These are phyloP conservation scores for Scatophagus argus DNA, from an alignment of 2,113 vertebrate genomes.

Conservation along the genomic window DNA sequence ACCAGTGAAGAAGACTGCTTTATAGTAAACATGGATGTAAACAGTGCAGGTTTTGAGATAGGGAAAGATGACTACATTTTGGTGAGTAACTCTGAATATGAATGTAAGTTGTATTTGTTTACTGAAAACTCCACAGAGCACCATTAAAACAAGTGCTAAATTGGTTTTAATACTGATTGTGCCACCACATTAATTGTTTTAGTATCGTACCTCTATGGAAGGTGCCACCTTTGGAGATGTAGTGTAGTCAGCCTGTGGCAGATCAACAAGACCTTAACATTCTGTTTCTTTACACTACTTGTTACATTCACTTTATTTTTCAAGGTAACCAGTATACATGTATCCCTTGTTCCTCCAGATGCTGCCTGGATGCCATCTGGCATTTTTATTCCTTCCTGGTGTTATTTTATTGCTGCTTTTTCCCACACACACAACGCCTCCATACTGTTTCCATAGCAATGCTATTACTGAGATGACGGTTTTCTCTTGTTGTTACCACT, in stretches of 20 bases:
- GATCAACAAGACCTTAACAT: neutral
- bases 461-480: constrained; percentile 70
- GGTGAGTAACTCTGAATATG: too few species aligned
- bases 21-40: too few species aligned
- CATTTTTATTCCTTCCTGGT: constrained; percentile 64
- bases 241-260: neutral
- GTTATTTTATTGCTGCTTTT: constrained; percentile 73
- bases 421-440: constrained; percentile 77
- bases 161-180: neutral
- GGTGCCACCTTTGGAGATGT: neutral
- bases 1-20: too few species aligned
- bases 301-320: constrained; percentile 17
- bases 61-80: too few species aligned
- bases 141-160: too few species aligned
- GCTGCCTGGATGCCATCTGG: constrained; percentile 69
- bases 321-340: constrained; percentile 40
- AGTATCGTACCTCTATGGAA: neutral
- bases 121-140: too few species aligned
- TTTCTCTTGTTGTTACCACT: constrained; percentile 70
- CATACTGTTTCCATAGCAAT: constrained; percentile 82
- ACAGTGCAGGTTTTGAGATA: too few species aligned
- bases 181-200: neutral
- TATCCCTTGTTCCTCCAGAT: constrained; percentile 61
- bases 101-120: too few species aligned
- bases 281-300: neutral